Evolutionary conservation across 2,113 vertebrate species (phyloP).

Genomic region (Verasper variegatus): DNA sequence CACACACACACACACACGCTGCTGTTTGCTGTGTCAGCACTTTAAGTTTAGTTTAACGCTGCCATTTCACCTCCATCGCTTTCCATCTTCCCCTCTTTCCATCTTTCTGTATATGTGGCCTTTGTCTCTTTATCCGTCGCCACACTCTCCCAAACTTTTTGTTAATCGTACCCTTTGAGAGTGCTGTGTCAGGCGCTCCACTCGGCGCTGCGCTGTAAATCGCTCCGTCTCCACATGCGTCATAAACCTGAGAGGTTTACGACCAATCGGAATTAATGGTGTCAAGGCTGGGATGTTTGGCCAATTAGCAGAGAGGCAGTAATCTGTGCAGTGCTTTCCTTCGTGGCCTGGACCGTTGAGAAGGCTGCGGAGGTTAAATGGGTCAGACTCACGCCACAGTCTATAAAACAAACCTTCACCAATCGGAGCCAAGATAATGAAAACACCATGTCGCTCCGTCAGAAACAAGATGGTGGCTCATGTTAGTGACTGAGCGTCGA

Average conservation of each 20-base stretch:
- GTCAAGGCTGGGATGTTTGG: slow-evolving; percentile 47
- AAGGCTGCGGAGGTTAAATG: slow-evolving; percentile 46
- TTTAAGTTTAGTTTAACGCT: slow-evolving; percentile 26
- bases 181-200: slow-evolving; percentile 50
- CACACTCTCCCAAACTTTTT: slow-evolving; percentile 24
- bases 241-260: slow-evolving; percentile 50
- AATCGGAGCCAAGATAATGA: slow-evolving; percentile 9
- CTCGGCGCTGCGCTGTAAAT: slow-evolving; percentile 24
- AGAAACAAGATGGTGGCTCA: slow-evolving; percentile 10
- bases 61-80: background rate
- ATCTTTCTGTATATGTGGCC: background rate
- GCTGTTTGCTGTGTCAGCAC: slow-evolving; percentile 35
- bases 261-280: slow-evolving; percentile 62
- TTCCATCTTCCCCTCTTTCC: background rate
- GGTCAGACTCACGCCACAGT: slow-evolving; percentile 19
- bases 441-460: background rate
- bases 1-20: background rate
- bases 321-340: slow-evolving; percentile 56
- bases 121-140: slow-evolving; percentile 23
- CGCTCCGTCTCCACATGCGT: slow-evolving; percentile 29
- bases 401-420: slow-evolving; percentile 31
- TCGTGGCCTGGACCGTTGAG: slow-evolving; percentile 31
- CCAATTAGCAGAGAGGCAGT: slow-evolving; percentile 65
- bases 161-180: slow-evolving; percentile 62
- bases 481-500: background rate